Evolutionary conservation across 2,888 invertebrate genomes (phyloP).

Genomic region (Unio delphinus): DNA sequence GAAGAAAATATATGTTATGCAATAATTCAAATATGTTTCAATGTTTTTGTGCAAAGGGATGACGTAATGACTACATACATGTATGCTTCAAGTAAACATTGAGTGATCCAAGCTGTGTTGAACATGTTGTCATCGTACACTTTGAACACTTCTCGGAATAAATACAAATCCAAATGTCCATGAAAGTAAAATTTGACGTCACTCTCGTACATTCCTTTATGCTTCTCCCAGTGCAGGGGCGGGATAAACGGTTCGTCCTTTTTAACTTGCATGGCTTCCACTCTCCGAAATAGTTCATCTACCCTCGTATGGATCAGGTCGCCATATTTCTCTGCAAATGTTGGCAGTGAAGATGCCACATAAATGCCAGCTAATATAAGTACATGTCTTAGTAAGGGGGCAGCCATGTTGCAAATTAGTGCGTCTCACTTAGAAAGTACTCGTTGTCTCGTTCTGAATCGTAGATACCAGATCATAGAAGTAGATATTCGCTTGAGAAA

Average conservation of each 20-base stretch:
- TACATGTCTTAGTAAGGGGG: too few relatives aligned
- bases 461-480: too few relatives aligned
- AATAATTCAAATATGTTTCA: too few relatives aligned
- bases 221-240: conserved; percentile 49
- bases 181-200: conserved; percentile 58
- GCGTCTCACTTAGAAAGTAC: too few relatives aligned
- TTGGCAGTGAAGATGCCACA: too few relatives aligned
- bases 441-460: too few relatives aligned
- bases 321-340: too few relatives aligned
- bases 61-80: conserved; percentile 32
- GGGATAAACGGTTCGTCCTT: conserved; percentile 33
- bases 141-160: conserved; percentile 45
- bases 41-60: background rate
- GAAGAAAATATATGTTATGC: too few relatives aligned
- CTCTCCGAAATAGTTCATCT: conserved; percentile 29
- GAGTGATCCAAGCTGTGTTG: conserved; percentile 59
- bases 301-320: conserved; percentile 20
- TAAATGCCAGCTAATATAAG: too few relatives aligned
- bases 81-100: conserved; percentile 53
- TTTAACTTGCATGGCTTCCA: conserved; percentile 38
- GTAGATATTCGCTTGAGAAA: too few relatives aligned
- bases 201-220: conserved; percentile 58
- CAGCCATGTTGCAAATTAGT: too few relatives aligned
- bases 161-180: conserved; percentile 42
- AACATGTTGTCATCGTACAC: conserved; percentile 66